Percentiles rank a stretch among this genome's conserved stretches.
phyloP scores from a whole-genome alignment of 2,797 vertebrate species.

The Poeciliopsis gracilis region DNA sequence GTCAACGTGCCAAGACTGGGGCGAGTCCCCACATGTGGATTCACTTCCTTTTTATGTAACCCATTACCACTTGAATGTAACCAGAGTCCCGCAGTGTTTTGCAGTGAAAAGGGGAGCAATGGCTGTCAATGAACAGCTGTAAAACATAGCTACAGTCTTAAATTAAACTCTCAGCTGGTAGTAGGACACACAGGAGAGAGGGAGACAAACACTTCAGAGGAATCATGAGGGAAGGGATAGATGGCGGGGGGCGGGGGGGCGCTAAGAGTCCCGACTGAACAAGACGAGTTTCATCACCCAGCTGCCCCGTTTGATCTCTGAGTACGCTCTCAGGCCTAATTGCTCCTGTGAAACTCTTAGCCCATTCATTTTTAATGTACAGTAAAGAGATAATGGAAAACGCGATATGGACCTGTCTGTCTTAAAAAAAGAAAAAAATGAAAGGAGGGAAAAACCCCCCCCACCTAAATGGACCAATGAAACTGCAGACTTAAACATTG shows the following conservation, averaged over 20 bases:
- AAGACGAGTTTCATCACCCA: slow-evolving; percentile 45
- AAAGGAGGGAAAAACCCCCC: slow-evolving; percentile 20
- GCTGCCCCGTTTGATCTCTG: slow-evolving; percentile 67
- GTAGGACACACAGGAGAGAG: neutral
- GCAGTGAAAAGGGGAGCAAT: slow-evolving; percentile 61
- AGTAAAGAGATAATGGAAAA: slow-evolving; percentile 80
- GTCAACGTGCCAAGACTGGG: slow-evolving; percentile 56
- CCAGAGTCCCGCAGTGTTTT: slow-evolving; percentile 69
- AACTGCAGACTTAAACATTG: slow-evolving; percentile 60
- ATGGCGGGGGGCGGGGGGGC: neutral
- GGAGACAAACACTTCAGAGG: slow-evolving; percentile 1
- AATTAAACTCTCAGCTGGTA: slow-evolving; percentile 51
- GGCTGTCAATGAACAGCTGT: slow-evolving; percentile 51
- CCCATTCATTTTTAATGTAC: slow-evolving; percentile 83
- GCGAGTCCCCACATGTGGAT: slow-evolving; percentile 76
- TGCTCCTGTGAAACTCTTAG: slow-evolving; percentile 75
- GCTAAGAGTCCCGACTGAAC: slow-evolving; percentile 43
- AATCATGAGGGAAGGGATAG: neutral
- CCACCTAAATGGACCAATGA: slow-evolving; percentile 58
- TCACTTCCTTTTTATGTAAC: slow-evolving; percentile 80
- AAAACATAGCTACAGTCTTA: slow-evolving; percentile 44
- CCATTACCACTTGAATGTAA: slow-evolving; percentile 76
- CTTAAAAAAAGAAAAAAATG: slow-evolving; percentile 22
- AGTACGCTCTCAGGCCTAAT: slow-evolving; percentile 77
- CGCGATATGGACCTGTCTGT: slow-evolving; percentile 26